Conservation (phyloP, 2,113 vertebrate genomes). For the Sylvicapra grimmia region DNA sequence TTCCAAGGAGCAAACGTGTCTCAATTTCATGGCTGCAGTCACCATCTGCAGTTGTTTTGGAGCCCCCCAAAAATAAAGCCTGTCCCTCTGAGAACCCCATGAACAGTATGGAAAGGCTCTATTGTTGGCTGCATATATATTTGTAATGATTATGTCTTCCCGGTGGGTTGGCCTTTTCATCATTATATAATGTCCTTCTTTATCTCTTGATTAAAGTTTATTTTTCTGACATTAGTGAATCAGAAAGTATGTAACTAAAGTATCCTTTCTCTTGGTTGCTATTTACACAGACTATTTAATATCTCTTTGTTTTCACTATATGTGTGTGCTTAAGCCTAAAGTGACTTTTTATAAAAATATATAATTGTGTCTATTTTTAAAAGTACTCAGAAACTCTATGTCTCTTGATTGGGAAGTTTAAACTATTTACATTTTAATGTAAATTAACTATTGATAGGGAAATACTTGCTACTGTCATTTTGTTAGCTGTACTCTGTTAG, state of each 20-base stretch:
- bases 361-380: neutral
- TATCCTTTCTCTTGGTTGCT: neutral
- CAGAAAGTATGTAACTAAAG: neutral
- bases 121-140: neutral
- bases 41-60: neutral
- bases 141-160: neutral
- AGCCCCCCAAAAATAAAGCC: neutral
- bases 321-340: neutral
- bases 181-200: neutral
- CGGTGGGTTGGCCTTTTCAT: fast-evolving
- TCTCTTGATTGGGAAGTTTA: neutral
- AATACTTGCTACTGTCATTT: neutral
- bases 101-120: neutral
- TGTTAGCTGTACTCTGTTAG: neutral
- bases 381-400: neutral
- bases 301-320: neutral
- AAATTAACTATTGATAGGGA: neutral
- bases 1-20: neutral
- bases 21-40: neutral
- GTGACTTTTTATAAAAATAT: neutral
- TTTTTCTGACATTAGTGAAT: neutral
- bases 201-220: neutral
- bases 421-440: neutral
- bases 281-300: neutral
- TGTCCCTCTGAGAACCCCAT: neutral